Evolutionary conservation across 2,113 vertebrate species (phyloP).

Genomic region (Chionomys nivalis): DNA sequence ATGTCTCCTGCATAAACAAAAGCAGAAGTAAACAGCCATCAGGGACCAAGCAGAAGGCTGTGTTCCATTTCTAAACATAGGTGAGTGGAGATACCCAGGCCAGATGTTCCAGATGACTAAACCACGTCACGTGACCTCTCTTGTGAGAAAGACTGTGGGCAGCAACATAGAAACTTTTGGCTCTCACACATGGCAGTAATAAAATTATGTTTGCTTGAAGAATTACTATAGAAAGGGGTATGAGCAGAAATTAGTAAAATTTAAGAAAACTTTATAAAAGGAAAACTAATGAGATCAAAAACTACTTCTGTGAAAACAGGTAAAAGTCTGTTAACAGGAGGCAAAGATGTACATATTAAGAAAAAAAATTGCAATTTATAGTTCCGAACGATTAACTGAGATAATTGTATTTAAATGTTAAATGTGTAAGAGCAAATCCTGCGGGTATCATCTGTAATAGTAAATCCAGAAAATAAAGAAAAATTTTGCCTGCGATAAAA

Average conservation of each 20-base stretch:
- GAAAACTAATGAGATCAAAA: not conserved
- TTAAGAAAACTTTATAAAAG: not conserved
- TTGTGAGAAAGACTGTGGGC: not conserved
- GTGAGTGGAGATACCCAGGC: not conserved
- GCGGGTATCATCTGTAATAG: not conserved
- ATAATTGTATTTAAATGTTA: not conserved
- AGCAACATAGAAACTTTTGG: conserved; percentile 21
- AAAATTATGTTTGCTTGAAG: conserved; percentile 10
- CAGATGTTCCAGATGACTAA: conserved; percentile 19
- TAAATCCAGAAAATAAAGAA: conserved; percentile 13
- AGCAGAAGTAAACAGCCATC: not conserved
- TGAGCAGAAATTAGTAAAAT: conserved; percentile 13
- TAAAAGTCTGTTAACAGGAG: not conserved
- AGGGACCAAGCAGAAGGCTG: not conserved
- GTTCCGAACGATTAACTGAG: not conserved
- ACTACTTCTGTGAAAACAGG: conserved; percentile 15
- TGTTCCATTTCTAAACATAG: conserved; percentile 46
- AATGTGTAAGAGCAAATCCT: not conserved
- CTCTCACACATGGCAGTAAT: not conserved
- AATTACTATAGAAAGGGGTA: not conserved
- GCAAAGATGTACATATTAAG: not conserved
- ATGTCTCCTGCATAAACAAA: not conserved
- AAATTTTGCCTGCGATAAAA: not conserved
- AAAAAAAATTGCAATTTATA: not conserved
- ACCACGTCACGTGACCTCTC: not conserved